These are phyloP conservation scores for Anableps anableps DNA, from an alignment of 2,797 vertebrate species.

Conservation along the genomic window DNA sequence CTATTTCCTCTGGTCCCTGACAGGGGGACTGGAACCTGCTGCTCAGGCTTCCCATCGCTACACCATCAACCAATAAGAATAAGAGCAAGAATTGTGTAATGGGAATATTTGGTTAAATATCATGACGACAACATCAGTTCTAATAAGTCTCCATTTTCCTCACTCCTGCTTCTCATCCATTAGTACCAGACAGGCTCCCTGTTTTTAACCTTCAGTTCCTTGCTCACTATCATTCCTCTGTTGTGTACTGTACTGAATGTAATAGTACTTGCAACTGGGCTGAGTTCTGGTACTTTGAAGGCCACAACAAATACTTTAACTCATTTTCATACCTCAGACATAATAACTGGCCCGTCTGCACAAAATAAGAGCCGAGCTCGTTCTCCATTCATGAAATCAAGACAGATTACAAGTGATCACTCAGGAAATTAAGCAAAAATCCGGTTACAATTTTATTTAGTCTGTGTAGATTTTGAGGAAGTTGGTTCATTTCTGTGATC, in stretches of 20 bases:
- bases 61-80: background rate
- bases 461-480: background rate
- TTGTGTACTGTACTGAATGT: background rate
- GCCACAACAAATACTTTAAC: background rate
- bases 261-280: no score
- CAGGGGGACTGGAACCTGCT: slow-evolving; percentile 76
- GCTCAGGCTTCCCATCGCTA: slow-evolving; percentile 70
- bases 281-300: background rate
- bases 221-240: background rate
- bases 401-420: background rate
- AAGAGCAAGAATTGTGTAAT: background rate
- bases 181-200: background rate
- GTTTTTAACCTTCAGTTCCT: background rate
- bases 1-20: slow-evolving; percentile 59
- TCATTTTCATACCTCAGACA: no score
- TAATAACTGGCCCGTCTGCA: no score
- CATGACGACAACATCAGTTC: background rate
- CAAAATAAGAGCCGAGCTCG: no score
- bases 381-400: no score
- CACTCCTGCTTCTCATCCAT: background rate
- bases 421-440: background rate
- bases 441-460: background rate
- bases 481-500: background rate
- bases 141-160: background rate
- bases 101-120: background rate